Percentiles rank a stretch among this genome's conserved stretches.
Evolutionary conservation across 2,797 vertebrate genomes (phyloP).

Genomic region (Sebastes matsubarae): DNA sequence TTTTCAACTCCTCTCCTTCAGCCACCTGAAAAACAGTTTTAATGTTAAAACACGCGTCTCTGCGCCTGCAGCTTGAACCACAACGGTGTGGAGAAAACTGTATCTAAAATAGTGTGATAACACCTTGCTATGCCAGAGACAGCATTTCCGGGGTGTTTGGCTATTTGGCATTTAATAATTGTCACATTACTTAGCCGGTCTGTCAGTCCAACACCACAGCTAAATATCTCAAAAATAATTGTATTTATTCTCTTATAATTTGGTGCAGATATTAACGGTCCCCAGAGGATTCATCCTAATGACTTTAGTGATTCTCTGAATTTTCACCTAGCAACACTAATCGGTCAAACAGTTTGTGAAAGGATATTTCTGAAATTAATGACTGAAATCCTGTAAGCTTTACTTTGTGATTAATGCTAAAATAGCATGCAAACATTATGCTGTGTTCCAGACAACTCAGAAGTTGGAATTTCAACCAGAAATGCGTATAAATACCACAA

Average conservation of each 20-base stretch:
- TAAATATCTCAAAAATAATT: slow-evolving; percentile 4
- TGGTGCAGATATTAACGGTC: neutral
- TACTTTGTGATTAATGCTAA: neutral
- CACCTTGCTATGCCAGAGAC: slow-evolving; percentile 28
- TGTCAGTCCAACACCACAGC: neutral
- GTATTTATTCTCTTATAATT: neutral
- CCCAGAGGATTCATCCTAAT: slow-evolving; percentile 1
- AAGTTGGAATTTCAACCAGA: too few species aligned
- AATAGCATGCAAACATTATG: neutral
- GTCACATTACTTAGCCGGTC: slow-evolving; percentile 17
- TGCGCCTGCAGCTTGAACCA: neutral
- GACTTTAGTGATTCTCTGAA: neutral
- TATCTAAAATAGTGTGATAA: slow-evolving; percentile 21
- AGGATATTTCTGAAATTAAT: neutral
- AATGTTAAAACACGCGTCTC: neutral
- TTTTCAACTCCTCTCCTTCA: neutral
- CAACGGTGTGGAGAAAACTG: slow-evolving; percentile 19
- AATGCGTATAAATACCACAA: too few species aligned
- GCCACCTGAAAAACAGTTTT: neutral
- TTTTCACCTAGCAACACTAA: neutral
- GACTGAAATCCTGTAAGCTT: neutral
- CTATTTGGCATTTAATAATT: slow-evolving; percentile 4
- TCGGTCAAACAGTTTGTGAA: neutral
- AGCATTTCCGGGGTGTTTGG: slow-evolving; percentile 3
- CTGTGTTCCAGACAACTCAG: too few species aligned